Percentiles rank a stretch among this genome's conserved stretches.
Evolutionary conservation across 53 echinoderm and acorn worm species (phyloP).

Genomic region (Antedon mediterranea): DNA sequence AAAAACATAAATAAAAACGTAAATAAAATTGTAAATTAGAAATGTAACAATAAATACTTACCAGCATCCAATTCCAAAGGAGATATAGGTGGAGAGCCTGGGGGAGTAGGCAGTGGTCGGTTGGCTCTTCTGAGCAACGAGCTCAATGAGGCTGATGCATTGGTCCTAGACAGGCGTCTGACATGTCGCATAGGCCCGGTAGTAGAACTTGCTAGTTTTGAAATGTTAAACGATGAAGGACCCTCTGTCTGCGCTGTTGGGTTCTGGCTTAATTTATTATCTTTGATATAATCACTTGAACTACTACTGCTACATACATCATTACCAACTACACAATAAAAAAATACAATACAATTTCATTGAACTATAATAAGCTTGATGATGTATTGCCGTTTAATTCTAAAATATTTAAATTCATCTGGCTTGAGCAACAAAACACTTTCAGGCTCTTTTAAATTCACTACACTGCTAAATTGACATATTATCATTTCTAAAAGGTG

Average conservation of each 20-base stretch:
- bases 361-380: no score
- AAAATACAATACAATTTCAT: no score
- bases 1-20: no score
- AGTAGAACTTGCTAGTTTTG: slow-evolving; percentile 73
- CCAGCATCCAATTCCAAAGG: slow-evolving; percentile 4
- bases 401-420: no score
- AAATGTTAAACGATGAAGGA: slow-evolving; percentile 37
- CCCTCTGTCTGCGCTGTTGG: slow-evolving; percentile 14
- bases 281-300: background rate
- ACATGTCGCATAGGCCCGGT: slow-evolving; percentile 29
- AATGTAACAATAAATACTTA: background rate
- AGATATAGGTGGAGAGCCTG: slow-evolving; percentile 43
- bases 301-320: background rate
- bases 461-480: no score
- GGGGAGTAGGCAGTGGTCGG: slow-evolving; percentile 46
- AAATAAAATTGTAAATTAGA: no score
- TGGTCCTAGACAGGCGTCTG: slow-evolving; percentile 21
- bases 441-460: background rate
- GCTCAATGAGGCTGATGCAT: slow-evolving; percentile 28
- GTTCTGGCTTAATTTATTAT: background rate
- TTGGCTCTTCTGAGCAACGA: slow-evolving; percentile 24
- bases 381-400: no score
- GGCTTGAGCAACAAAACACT: no score
- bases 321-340: background rate
- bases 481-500: background rate